phyloP scores from a whole-genome alignment of 2,888 invertebrate species.

The Tholera decimalis region DNA sequence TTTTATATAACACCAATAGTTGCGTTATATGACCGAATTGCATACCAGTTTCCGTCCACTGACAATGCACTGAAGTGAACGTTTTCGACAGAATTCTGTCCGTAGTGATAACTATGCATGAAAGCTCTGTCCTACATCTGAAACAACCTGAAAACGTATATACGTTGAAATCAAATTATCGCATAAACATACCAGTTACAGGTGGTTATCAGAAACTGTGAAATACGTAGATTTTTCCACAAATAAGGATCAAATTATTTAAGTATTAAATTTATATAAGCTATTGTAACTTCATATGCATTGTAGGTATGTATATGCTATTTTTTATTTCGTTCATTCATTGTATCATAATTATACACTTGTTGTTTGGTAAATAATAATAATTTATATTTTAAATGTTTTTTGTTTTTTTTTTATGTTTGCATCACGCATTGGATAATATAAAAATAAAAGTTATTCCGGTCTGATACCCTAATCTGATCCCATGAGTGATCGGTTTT shows the following conservation, averaged over 20 bases:
- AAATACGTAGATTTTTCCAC: not conserved
- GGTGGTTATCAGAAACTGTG: not conserved
- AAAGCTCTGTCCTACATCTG: not conserved
- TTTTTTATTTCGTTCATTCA: too few relatives aligned
- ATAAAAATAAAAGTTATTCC: too few relatives aligned
- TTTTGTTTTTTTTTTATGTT: too few relatives aligned
- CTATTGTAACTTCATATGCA: not conserved
- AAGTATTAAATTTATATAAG: not conserved
- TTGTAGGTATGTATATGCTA: too few relatives aligned
- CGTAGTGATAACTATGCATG: conserved; percentile 2
- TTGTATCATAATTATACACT: too few relatives aligned
- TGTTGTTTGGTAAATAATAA: too few relatives aligned
- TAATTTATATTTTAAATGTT: too few relatives aligned
- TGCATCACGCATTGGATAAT: too few relatives aligned
- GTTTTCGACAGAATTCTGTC: conserved; percentile 7
- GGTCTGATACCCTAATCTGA: too few relatives aligned
- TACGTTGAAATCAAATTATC: not conserved
- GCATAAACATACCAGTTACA: not conserved
- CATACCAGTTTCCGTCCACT: not conserved
- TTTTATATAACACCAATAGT: conserved; percentile 16
- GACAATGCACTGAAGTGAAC: conserved; percentile 27
- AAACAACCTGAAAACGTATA: not conserved
- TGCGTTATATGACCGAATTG: not conserved
- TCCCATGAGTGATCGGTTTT: too few relatives aligned
- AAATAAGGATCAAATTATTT: not conserved